Evolutionary conservation across 2,113 vertebrate genomes (phyloP).

Genomic region (Dermatemys mawii): DNA sequence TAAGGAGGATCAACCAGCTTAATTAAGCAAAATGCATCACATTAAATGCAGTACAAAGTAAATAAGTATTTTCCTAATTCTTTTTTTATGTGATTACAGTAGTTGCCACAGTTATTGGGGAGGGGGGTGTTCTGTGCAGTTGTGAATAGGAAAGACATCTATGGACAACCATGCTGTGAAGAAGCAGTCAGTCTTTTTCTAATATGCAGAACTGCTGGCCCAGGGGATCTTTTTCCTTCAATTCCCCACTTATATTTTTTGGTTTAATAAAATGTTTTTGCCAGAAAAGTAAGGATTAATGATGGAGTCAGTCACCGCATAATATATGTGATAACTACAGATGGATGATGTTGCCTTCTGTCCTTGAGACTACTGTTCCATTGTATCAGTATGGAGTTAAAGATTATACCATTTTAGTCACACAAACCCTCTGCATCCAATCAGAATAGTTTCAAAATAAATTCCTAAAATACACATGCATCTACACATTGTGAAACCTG

Average conservation of each 20-base stretch:
- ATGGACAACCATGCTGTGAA: neutral
- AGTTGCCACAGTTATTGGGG: neutral
- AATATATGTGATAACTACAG: neutral
- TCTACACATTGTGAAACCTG: neutral
- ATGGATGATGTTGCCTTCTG: neutral
- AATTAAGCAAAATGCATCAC: neutral
- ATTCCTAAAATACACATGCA: neutral
- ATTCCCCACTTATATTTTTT: neutral
- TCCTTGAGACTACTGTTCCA: neutral
- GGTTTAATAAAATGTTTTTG: neutral
- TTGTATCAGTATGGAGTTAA: neutral
- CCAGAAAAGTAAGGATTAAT: neutral
- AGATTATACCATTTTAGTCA: neutral
- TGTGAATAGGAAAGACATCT: neutral
- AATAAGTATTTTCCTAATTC: neutral
- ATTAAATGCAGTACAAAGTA: neutral
- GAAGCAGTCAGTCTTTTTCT: neutral
- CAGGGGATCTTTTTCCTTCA: no score
- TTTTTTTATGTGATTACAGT: neutral
- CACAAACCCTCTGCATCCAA: neutral
- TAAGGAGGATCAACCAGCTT: neutral
- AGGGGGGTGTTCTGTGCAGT: neutral
- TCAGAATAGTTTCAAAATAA: neutral
- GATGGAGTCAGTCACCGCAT: neutral
- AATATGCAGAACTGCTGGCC: accelerated